Conservation (phyloP, 2,888 invertebrate species). For the Beris chalybata region DNA sequence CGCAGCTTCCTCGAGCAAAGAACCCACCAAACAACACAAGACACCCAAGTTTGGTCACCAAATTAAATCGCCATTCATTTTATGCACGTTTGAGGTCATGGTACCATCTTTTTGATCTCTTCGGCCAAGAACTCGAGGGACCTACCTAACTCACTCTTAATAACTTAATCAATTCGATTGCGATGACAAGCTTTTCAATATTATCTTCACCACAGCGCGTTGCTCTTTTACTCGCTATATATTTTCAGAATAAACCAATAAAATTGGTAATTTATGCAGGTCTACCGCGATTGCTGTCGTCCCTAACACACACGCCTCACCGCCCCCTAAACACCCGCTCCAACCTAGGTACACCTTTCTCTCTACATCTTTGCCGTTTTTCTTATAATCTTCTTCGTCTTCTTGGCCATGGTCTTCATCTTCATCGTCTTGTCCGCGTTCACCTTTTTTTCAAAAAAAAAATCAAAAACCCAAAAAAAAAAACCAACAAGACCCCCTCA, state of each 20-base stretch:
- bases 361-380: no score
- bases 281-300: constrained; percentile 13
- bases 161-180: constrained; percentile 39
- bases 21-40: no score
- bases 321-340: constrained; percentile 10
- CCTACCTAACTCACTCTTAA: constrained; percentile 36
- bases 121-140: constrained; percentile 12
- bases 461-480: background rate
- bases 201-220: constrained; percentile 29
- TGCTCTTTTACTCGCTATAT: constrained; percentile 18
- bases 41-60: constrained; percentile 8
- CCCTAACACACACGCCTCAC: background rate
- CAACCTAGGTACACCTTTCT: no score
- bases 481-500: background rate
- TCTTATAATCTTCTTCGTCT: no score
- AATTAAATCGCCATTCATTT: constrained; percentile 27
- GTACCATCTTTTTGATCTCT: constrained; percentile 11
- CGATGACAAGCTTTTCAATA: constrained; percentile 39
- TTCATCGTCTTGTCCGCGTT: no score
- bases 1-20: no score
- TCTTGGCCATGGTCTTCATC: no score
- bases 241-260: constrained; percentile 36
- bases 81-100: constrained; percentile 28
- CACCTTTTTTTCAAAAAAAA: no score
- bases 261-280: constrained; percentile 39